Percentiles rank a stretch among this genome's conserved stretches.
Evolutionary conservation across 2,797 vertebrate species (phyloP).

Genomic region (Scleropages formosus): DNA sequence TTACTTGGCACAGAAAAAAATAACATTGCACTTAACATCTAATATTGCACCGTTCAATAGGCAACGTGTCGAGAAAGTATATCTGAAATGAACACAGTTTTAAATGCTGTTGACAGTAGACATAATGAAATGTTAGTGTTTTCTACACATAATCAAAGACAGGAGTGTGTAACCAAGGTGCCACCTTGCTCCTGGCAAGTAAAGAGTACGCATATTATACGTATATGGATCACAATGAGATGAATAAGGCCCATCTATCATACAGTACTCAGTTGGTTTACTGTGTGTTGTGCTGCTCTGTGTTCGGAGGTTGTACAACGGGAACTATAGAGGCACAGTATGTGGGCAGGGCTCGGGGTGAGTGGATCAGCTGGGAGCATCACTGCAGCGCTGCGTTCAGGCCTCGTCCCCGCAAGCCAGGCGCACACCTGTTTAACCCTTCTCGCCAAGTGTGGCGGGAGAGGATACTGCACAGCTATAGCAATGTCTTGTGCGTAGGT

Average conservation of each 20-base stretch:
- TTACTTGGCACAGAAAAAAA: conserved; percentile 29
- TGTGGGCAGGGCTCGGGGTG: conserved; percentile 6
- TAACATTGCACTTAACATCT: conserved; percentile 22
- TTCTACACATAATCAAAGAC: conserved; percentile 28
- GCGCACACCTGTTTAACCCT: conserved; percentile 32
- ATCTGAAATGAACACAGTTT: not conserved
- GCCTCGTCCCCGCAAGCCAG: conserved; percentile 39
- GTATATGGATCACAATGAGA: conserved; percentile 5
- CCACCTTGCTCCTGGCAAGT: conserved; percentile 17
- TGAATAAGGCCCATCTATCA: not conserved
- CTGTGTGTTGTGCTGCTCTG: conserved; percentile 4
- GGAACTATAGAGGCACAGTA: conserved; percentile 27
- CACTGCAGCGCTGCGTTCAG: conserved; percentile 36
- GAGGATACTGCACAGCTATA: conserved; percentile 40
- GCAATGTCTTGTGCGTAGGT: conserved; percentile 14
- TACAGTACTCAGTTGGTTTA: conserved; percentile 23
- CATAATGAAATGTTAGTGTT: conserved; percentile 16
- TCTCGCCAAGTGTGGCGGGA: conserved; percentile 28
- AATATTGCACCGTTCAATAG: conserved; percentile 29
- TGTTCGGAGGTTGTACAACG: conserved; percentile 9
- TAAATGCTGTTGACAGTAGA: conserved; percentile 14
- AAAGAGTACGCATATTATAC: conserved; percentile 18
- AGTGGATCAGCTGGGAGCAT: conserved; percentile 13
- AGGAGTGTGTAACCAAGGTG: not conserved
- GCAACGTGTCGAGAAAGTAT: conserved; percentile 22